These are phyloP conservation scores for Neoscelio sp. DNA, from an alignment of 2,888 invertebrate genomes.

Conservation along the genomic window DNA sequence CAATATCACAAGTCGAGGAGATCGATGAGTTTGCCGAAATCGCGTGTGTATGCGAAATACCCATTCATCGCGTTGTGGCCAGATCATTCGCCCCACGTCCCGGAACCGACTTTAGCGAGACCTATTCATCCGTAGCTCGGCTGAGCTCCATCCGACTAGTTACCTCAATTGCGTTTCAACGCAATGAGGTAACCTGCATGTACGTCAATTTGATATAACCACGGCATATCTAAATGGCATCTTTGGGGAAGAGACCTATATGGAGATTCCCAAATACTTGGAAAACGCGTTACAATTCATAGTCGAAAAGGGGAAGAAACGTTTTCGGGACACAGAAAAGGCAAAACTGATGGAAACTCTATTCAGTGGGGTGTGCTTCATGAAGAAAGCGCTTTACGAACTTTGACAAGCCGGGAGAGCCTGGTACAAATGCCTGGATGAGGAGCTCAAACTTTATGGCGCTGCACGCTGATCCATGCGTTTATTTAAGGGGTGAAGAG, in stretches of 20 bases:
- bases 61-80: too few species aligned
- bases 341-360: too few species aligned
- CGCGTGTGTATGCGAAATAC: too few species aligned
- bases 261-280: constrained; percentile 14
- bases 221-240: constrained; percentile 69
- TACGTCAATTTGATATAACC: constrained; percentile 67
- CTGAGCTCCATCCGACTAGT: constrained; percentile 3
- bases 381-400: constrained; percentile 39
- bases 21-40: background rate
- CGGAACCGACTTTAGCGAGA: constrained; percentile 14
- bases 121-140: constrained; percentile 2
- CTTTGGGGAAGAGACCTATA: constrained; percentile 46
- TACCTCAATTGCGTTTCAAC: background rate
- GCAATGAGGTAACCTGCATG: constrained; percentile 38
- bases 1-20: background rate
- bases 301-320: background rate
- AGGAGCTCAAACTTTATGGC: background rate
- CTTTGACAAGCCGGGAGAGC: constrained; percentile 25
- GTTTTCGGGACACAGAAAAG: background rate
- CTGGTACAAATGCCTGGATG: constrained; percentile 12
- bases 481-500: background rate
- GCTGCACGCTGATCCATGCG: constrained; percentile 20
- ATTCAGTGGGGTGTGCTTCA: background rate
- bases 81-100: constrained; percentile 12
- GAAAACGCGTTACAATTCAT: constrained; percentile 9